phyloP scores from a whole-genome alignment of 2,797 vertebrate species.

The Acrossocheilus wenchowensis region DNA sequence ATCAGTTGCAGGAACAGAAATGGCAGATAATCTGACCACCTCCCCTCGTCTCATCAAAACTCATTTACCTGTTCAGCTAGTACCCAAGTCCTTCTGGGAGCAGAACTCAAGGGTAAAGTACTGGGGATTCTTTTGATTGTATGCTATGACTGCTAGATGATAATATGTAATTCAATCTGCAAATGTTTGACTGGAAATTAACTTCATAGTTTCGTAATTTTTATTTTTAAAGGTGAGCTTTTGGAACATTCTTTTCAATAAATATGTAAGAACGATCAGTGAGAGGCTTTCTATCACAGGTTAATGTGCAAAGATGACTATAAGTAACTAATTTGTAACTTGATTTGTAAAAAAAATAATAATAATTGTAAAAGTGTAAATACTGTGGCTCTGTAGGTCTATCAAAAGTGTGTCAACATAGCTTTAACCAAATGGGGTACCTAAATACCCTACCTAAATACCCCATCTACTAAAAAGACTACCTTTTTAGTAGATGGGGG shows the following conservation, averaged over 20 bases:
- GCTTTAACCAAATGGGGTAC: not conserved
- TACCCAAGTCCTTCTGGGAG: slow-evolving; percentile 79
- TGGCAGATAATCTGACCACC: slow-evolving; percentile 67
- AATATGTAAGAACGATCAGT: not conserved
- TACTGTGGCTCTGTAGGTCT: not conserved
- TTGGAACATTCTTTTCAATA: not conserved
- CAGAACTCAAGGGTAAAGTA: slow-evolving; percentile 65
- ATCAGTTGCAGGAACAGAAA: slow-evolving; percentile 65
- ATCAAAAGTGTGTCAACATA: not conserved
- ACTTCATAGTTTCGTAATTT: not conserved
- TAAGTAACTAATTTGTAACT: not conserved
- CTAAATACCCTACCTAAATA: not conserved
- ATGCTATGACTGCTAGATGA: not conserved
- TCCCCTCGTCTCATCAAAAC: slow-evolving; percentile 78
- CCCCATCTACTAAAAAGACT: too few species aligned
- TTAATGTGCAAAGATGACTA: not conserved
- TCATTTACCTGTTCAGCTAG: slow-evolving; percentile 75
- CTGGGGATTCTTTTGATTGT: not conserved
- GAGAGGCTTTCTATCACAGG: not conserved
- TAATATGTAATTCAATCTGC: not conserved
- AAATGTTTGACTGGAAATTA: not conserved
- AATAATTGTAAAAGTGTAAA: not conserved
- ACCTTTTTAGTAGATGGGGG: not conserved
- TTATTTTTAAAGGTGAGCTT: not conserved
- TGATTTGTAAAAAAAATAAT: not conserved